Conservation (phyloP, 2,113 vertebrate species). For the Scomber scombrus region DNA sequence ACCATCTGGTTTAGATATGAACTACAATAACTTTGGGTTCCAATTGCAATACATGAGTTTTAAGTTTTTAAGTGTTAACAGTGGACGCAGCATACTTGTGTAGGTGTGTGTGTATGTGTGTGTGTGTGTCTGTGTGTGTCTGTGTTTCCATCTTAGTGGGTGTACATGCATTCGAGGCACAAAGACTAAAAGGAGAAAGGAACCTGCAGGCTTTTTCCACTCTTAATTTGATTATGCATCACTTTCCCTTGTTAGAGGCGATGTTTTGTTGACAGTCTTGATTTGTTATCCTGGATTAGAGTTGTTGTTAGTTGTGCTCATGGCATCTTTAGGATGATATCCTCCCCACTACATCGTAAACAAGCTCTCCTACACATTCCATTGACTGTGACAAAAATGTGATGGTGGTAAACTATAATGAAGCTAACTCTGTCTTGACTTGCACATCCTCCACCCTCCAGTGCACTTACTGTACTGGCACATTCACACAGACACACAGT, state of each 20-base stretch:
- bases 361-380: conserved; percentile 43
- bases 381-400: conserved; percentile 36
- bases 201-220: conserved; percentile 21
- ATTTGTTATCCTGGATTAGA: neutral
- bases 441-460: conserved; percentile 42
- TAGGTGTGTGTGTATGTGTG: neutral
- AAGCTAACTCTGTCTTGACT: conserved; percentile 68
- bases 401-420: conserved; percentile 44
- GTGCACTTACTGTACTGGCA: neutral
- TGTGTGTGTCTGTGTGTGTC: neutral
- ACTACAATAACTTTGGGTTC: neutral
- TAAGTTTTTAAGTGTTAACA: neutral
- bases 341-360: conserved; percentile 14
- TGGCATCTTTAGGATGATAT: conserved; percentile 2
- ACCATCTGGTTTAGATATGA: neutral
- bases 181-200: neutral
- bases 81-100: conserved; percentile 4
- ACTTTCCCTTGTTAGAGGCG: conserved; percentile 18
- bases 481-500: neutral
- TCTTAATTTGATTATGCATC: conserved; percentile 28
- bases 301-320: neutral
- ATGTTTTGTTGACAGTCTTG: conserved; percentile 20
- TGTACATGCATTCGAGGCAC: neutral
- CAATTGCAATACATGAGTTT: too few species aligned
- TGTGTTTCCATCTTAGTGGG: neutral